Base-by-base conservation (phyloP, 2,888 invertebrate species). In the Cecidostiba fungosa region DNA sequence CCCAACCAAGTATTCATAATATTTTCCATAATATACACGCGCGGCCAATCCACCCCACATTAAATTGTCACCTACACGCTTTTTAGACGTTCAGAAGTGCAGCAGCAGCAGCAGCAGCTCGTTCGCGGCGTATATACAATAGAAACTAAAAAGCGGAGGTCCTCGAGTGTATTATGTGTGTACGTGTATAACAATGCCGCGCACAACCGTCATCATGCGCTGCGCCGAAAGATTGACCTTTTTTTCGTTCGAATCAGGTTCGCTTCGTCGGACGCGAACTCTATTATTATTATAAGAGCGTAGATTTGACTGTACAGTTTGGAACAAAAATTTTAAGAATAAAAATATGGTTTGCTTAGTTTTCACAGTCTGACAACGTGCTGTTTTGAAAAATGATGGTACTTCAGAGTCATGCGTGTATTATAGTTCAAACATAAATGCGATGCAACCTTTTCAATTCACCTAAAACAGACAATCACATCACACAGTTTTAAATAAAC, bases 51-150 rank as follows among this genome's bases (percentile, higher is more conserved):
- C 26, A 66, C 36, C 36, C 50, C 23, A 16, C 54, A 62, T 73
- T 79, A 79, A 79, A 84, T 84, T 84, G 79, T 84, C 74, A 84
- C 74, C 84, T 84, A 69, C 84, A 79, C 76, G 78, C 73, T 12
- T 39, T 74, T 39, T 47, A 29, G 69, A 16, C 19, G 36, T 14
- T n/a, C 23, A n/a, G 43, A 70, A 77, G 72, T 72, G n/a, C 29
- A 77, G 39, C 6, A 76, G 32, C 6, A 70, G 72, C 59, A 62
- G n/a, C 29, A 77, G 39, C 6, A 76, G 32, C 6, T 29, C 19
- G 50, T 74, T 62, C 19, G n/a, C 23, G 62, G 8, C 10, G 73
- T 0, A 2, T 47, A 59, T 12, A 80, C 80, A 84, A 84, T 80
- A 29, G 47, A 32, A 47, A 66, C 66, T 73, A 74, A 59, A 84